Evolutionary conservation across 1,140 invertebrate species (phyloP).

Genomic region (Temnothorax nylanderi): DNA sequence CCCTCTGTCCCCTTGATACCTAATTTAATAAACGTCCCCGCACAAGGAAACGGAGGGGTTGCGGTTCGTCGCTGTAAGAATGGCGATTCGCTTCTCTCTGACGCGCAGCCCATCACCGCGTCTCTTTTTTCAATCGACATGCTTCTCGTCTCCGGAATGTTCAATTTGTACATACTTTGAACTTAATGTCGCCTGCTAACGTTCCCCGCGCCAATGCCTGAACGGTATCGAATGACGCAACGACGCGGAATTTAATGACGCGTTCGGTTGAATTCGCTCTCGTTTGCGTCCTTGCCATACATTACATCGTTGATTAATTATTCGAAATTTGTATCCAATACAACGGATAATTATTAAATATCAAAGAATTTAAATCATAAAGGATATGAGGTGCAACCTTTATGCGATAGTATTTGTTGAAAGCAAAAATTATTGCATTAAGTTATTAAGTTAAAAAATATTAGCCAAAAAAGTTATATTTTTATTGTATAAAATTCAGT

Average conservation of each 20-base stretch:
- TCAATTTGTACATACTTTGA: slow-evolving; percentile 66
- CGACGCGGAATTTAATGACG: slow-evolving; percentile 48
- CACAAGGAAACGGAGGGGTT: slow-evolving; percentile 50
- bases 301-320: slow-evolving; percentile 25
- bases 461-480: not conserved
- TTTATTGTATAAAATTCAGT: not conserved
- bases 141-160: slow-evolving; percentile 58
- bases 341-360: not conserved
- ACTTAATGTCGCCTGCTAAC: slow-evolving; percentile 57
- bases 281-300: not conserved
- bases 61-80: slow-evolving; percentile 43
- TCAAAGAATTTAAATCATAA: not conserved
- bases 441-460: not conserved
- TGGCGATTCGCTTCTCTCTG: slow-evolving; percentile 26
- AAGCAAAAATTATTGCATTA: not conserved
- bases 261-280: slow-evolving; percentile 10
- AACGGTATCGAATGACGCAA: slow-evolving; percentile 54
- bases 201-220: slow-evolving; percentile 24
- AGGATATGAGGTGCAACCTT: not conserved
- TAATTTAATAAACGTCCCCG: slow-evolving; percentile 73
- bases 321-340: not conserved
- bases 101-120: not conserved
- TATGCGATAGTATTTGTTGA: not conserved
- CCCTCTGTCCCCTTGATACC: slow-evolving; percentile 55
- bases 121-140: slow-evolving; percentile 11